phyloP scores from a whole-genome alignment of 2,113 vertebrate genomes.

The Lethenteron reissneri region DNA sequence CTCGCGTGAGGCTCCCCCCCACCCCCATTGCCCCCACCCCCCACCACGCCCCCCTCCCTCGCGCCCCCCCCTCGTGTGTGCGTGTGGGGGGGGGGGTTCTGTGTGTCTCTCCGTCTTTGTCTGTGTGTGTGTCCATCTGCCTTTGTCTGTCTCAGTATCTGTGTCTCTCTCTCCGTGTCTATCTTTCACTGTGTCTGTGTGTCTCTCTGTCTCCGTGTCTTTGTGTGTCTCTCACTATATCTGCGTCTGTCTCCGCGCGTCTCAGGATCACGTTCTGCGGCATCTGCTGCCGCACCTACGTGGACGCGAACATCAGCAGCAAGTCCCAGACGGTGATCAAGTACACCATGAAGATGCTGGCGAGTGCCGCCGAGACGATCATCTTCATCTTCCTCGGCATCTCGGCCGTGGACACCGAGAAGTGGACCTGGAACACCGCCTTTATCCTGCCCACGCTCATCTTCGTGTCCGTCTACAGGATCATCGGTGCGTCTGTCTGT shows the following conservation, averaged over 20 bases:
- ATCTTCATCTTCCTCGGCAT: constrained; percentile 96
- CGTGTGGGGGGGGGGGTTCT: neutral
- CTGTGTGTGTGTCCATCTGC: neutral
- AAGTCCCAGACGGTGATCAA: constrained; percentile 85
- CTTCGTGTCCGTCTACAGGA: constrained; percentile 82
- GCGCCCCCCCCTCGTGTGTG: neutral
- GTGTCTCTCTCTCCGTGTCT: neutral
- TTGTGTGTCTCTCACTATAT: neutral
- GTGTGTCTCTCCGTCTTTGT: neutral
- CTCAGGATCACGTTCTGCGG: constrained; percentile 80
- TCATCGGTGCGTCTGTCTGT: constrained; percentile 33
- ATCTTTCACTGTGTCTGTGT: neutral
- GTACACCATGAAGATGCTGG: constrained; percentile 92
- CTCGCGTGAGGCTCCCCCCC: constrained; percentile 51
- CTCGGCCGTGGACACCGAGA: constrained; percentile 78
- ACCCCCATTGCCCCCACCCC: too few relatives aligned
- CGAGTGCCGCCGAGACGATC: constrained; percentile 81
- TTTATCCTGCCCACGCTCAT: constrained; percentile 67
- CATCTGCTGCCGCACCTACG: constrained; percentile 80
- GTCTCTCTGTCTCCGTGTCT: neutral
- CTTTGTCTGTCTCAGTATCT: neutral
- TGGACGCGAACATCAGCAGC: constrained; percentile 91
- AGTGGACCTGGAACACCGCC: constrained; percentile 88
- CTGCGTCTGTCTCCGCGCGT: neutral
- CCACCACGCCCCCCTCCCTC: neutral